A percentile compares a stretch with the other conserved stretches of the same genome.
phyloP scores from a whole-genome alignment of 2,113 vertebrate species.

The Carollia perspicillata region DNA sequence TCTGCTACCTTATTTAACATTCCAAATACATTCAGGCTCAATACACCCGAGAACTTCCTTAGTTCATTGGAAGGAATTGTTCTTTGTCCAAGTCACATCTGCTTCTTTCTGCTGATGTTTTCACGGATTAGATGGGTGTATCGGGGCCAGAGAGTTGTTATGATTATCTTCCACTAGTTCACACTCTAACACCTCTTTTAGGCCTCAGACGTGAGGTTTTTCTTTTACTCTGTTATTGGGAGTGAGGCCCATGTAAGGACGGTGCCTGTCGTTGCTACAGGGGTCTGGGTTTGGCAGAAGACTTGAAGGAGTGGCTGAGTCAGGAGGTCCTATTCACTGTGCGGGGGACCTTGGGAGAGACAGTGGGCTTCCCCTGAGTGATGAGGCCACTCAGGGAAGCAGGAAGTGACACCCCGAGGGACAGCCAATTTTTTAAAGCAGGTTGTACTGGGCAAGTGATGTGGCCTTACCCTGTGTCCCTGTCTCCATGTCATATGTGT shows the following conservation, averaged over 20 bases:
- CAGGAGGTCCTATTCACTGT: background rate
- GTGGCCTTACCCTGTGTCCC: background rate
- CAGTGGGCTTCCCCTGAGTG: background rate
- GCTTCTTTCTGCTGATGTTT: background rate
- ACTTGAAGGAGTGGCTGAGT: background rate
- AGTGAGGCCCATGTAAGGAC: background rate
- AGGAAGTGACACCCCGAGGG: background rate
- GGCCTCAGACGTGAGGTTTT: background rate
- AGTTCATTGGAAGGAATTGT: background rate
- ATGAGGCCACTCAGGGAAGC: background rate
- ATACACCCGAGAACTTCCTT: background rate
- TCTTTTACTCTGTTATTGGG: background rate
- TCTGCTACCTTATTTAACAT: background rate
- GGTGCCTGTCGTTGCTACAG: accelerated
- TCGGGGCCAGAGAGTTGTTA: background rate
- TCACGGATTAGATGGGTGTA: background rate
- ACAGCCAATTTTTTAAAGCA: background rate
- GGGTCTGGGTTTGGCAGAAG: background rate
- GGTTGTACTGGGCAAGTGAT: accelerated
- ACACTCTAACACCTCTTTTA: background rate
- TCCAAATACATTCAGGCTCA: background rate
- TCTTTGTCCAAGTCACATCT: background rate
- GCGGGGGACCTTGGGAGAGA: accelerated
- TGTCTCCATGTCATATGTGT: background rate
- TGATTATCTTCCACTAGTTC: background rate